Base-by-base conservation (phyloP, 2,888 invertebrate genomes). In the Graphium colonna region DNA sequence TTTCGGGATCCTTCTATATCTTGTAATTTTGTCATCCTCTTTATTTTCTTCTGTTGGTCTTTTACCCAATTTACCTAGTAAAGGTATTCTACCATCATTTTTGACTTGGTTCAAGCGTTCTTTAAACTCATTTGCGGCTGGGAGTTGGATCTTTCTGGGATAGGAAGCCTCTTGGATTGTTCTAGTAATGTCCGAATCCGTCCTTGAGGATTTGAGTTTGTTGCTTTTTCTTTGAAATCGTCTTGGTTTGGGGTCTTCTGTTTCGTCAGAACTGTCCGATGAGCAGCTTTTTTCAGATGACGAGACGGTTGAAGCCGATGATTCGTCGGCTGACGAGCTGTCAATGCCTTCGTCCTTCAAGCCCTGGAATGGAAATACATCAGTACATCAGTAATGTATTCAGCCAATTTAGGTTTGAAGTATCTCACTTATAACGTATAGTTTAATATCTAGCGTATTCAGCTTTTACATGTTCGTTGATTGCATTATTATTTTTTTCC, bases 301-400 rank as follows among this genome's bases (percentile, higher is more conserved):
- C 2, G 89, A 87, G 2, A 85, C 84, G 58, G 76, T 83, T 44
- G 86, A 83, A 1, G 80, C 79, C 0, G 88, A 81, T 0, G 89
- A 83, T 56, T 90, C 90, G 50, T 90, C 90, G 50, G 90, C 90
- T 1, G 90, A 90, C 18, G 90, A 90, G 58, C 90, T 90, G 69
- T 90, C 90, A 59, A 90, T 90, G 55, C 90, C 90, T 70, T 90
- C 90, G 63, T 90, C 90, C 71, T 90, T 90, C 1, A 90, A 75
- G 59, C 90, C 90, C 90, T 90, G 73, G 2, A 76, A 74, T 50
- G 31, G 56, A 38, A 3, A 26, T n/a, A n/a, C n/a, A 38, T 4
- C 5, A 28, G 4, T 8, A n/a, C n/a, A n/a, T n/a, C n/a, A n/a
- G n/a, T n/a, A n/a, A n/a, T n/a, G n/a, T n/a, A n/a, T n/a, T n/a